A percentile compares a stretch with the other conserved stretches of the same genome.
These are phyloP conservation scores for Pituophis catenifer DNA, from an alignment of 2,113 vertebrate species.

Conservation along the genomic window DNA sequence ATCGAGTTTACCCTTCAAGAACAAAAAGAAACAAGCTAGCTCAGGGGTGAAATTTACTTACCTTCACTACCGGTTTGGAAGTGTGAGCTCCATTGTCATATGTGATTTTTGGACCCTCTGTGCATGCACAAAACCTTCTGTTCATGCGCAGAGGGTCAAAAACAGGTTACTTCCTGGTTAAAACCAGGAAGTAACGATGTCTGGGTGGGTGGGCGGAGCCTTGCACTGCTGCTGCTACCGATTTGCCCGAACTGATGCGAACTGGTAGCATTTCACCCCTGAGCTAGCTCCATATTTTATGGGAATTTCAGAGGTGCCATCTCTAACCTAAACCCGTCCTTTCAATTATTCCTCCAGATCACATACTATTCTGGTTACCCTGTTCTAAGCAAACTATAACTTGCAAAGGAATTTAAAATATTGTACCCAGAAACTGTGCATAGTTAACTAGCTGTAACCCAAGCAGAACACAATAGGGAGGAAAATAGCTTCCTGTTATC, in stretches of 20 bases:
- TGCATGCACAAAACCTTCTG: too few relatives aligned
- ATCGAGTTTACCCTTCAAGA: not conserved
- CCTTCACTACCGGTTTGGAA: too few relatives aligned
- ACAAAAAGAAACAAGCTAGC: not conserved
- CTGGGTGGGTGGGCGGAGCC: too few relatives aligned
- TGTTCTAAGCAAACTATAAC: not conserved
- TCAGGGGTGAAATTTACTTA: not conserved
- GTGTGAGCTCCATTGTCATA: too few relatives aligned
- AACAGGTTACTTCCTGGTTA: too few relatives aligned
- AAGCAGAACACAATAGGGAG: not conserved
- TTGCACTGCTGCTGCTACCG: too few relatives aligned
- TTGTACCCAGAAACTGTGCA: not conserved
- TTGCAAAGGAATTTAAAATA: not conserved
- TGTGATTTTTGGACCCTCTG: too few relatives aligned
- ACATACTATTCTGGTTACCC: not conserved
- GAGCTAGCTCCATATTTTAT: not conserved
- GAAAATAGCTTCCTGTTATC: not conserved
- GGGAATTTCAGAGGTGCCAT: not conserved
- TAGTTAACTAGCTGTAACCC: not conserved
- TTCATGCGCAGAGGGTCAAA: too few relatives aligned
- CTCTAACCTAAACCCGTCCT: not conserved
- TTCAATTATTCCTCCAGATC: not conserved
- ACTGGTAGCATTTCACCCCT: too few relatives aligned
- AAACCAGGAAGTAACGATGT: too few relatives aligned
- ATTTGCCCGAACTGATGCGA: too few relatives aligned